Evolutionary conservation across 2,113 vertebrate species (phyloP).

Genomic region (Baryphthengus martii): DNA sequence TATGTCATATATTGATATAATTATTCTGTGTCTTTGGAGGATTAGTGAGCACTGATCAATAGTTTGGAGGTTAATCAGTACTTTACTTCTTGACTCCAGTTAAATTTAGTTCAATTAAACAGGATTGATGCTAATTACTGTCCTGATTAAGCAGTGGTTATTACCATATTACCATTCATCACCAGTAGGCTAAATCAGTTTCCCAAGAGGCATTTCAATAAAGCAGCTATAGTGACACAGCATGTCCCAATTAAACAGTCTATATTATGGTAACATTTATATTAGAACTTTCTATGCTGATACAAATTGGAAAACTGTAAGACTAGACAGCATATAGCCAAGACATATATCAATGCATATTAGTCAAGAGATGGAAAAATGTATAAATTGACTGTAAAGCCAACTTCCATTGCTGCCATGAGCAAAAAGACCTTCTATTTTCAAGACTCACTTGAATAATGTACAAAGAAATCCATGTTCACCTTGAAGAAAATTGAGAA

Average conservation of each 20-base stretch:
- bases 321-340: not conserved
- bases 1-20: conserved; percentile 44
- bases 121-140: conserved; percentile 54
- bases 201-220: not conserved
- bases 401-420: not conserved
- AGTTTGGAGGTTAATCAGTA: conserved; percentile 59
- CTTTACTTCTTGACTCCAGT: conserved; percentile 21
- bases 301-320: not conserved
- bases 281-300: not conserved
- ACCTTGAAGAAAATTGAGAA: not conserved
- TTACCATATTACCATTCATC: conserved; percentile 39
- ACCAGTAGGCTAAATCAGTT: conserved; percentile 21
- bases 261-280: not conserved
- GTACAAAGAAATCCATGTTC: not conserved
- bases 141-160: conserved; percentile 54
- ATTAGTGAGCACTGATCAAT: conserved; percentile 42
- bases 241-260: not conserved
- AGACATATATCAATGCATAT: not conserved
- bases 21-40: conserved; percentile 16
- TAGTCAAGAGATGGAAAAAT: not conserved
- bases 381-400: not conserved
- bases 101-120: conserved; percentile 57
- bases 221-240: not conserved
- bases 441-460: not conserved
- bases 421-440: not conserved